Percentiles rank a stretch among this genome's conserved stretches.
These are phyloP conservation scores for Coenonympha glycerion DNA, from an alignment of 2,888 invertebrate genomes.

Conservation along the genomic window DNA sequence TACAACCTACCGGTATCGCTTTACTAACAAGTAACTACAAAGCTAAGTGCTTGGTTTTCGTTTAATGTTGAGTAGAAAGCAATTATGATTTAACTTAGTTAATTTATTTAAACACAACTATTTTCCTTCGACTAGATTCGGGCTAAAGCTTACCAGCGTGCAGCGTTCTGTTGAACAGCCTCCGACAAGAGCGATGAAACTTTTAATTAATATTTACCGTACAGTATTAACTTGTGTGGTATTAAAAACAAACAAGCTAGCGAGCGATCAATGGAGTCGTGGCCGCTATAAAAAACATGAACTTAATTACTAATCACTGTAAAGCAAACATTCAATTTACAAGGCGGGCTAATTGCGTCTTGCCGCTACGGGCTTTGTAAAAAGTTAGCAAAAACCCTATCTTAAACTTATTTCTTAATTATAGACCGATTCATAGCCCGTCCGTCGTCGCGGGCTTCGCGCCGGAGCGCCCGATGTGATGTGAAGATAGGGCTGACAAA, in stretches of 20 bases:
- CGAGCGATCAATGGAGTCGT: slow-evolving; percentile 57
- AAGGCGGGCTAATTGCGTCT: slow-evolving; percentile 73
- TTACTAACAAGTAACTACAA: not conserved
- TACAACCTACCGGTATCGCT: no score
- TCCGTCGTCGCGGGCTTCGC: slow-evolving; percentile 63
- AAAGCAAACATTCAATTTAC: slow-evolving; percentile 77
- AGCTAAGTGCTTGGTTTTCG: not conserved
- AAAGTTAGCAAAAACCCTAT: slow-evolving; percentile 71
- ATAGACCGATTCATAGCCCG: slow-evolving; percentile 72
- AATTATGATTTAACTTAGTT: not conserved
- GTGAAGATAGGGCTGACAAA: slow-evolving; percentile 24
- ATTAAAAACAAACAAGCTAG: slow-evolving; percentile 57
- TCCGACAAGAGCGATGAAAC: slow-evolving; percentile 31
- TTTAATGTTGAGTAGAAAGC: not conserved
- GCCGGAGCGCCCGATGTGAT: slow-evolving; percentile 51
- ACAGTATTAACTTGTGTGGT: slow-evolving; percentile 49
- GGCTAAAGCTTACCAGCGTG: slow-evolving; percentile 16
- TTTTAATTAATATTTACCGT: slow-evolving; percentile 52
- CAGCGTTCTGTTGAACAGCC: slow-evolving; percentile 11
- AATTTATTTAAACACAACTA: slow-evolving; percentile 10
- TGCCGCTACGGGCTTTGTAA: slow-evolving; percentile 66
- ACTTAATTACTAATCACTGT: slow-evolving; percentile 75
- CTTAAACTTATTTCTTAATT: slow-evolving; percentile 76
- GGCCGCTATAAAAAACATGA: slow-evolving; percentile 59
- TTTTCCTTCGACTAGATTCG: slow-evolving; percentile 8